These are phyloP conservation scores for Pharmacophagus antenor DNA, from an alignment of 2,888 invertebrate genomes.

Conservation along the genomic window DNA sequence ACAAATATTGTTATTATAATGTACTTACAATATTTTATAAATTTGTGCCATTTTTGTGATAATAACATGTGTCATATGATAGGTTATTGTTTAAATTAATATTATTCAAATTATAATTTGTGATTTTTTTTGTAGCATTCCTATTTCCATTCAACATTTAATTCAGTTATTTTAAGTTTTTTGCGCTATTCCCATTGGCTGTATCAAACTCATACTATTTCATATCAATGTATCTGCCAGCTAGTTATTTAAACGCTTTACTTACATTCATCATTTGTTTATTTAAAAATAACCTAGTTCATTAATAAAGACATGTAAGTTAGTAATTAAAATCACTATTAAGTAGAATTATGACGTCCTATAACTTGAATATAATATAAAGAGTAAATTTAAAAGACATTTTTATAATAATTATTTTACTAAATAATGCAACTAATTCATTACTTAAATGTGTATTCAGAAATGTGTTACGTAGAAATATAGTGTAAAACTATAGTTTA, in stretches of 20 bases:
- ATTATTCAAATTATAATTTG: not conserved
- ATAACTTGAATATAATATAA: not conserved
- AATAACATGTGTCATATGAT: not conserved
- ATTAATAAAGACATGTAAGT: not conserved
- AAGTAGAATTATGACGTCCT: not conserved
- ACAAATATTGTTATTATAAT: constrained; percentile 6
- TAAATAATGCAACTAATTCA: constrained; percentile 4
- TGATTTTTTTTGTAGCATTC: constrained; percentile 4
- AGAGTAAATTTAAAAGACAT: constrained; percentile 17
- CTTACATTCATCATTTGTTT: not conserved
- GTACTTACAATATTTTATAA: constrained; percentile 10
- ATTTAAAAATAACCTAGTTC: not conserved
- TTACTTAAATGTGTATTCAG: not conserved
- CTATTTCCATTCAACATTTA: not conserved
- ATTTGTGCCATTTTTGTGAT: not conserved
- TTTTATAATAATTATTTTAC: not conserved
- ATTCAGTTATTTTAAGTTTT: constrained; percentile 1
- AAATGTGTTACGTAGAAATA: constrained; percentile 6
- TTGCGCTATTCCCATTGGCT: constrained; percentile 21
- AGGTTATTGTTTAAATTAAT: not conserved
- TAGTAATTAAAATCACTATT: constrained; percentile 1
- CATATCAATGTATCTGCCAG: not conserved
- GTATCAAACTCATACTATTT: constrained; percentile 7
- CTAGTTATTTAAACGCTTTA: not conserved
- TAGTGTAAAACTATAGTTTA: constrained; percentile 15